Evolutionary conservation across 35 echinoderm and acorn worm genomes (phyloP).

Genomic region (Apostichopus japonicus): DNA sequence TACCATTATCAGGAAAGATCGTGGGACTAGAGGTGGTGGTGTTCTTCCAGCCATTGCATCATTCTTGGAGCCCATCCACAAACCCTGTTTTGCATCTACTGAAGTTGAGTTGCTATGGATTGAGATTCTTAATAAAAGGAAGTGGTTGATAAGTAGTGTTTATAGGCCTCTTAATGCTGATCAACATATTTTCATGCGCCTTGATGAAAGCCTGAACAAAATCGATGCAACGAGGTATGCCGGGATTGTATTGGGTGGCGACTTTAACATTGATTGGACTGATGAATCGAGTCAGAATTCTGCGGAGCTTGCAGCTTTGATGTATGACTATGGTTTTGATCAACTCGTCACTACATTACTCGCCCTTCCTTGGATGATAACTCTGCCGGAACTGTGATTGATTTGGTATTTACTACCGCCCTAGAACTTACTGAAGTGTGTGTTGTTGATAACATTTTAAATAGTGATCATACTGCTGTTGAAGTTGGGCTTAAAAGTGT

Average conservation of each 20-base stretch:
- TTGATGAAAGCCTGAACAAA: not conserved
- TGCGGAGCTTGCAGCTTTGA: not conserved
- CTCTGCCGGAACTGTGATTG: not conserved
- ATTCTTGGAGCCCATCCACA: too few relatives aligned
- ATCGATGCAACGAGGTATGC: not conserved
- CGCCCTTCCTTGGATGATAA: not conserved
- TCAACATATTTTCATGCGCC: not conserved
- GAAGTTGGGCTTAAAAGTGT: not conserved
- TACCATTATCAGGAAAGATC: too few relatives aligned
- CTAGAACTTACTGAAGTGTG: not conserved
- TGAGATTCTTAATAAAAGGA: not conserved
- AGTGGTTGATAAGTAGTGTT: not conserved
- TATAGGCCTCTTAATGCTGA: slow-evolving; percentile 15
- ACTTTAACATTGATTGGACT: slow-evolving; percentile 21
- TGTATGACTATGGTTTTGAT: slow-evolving; percentile 21
- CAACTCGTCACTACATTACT: not conserved
- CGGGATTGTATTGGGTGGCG: slow-evolving; percentile 3
- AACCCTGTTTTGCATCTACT: too few relatives aligned
- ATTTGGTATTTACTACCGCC: slow-evolving; percentile 1
- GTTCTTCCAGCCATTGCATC: too few relatives aligned
- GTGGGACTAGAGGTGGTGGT: too few relatives aligned
- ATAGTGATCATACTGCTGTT: not conserved
- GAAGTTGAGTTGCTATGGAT: not conserved
- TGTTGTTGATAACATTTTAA: slow-evolving; percentile 1
- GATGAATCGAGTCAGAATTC: slow-evolving; percentile 2